These are phyloP conservation scores for Drosophila kambysellisi DNA, from an alignment of 2,888 invertebrate genomes.

Conservation along the genomic window DNA sequence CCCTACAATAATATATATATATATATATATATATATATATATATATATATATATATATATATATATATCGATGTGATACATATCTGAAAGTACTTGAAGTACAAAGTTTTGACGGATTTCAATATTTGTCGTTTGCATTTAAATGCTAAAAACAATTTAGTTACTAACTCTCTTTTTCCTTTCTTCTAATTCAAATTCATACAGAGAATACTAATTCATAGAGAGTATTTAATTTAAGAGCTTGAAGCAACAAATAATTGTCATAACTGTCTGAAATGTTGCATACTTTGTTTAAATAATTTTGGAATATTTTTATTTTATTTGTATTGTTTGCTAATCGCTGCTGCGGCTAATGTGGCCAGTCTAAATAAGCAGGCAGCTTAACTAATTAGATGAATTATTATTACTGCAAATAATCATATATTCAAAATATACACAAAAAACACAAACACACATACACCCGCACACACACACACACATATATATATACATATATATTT, in stretches of 20 bases:
- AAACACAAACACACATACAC: slow-evolving; percentile 3
- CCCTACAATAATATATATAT: no score
- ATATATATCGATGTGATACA: background rate
- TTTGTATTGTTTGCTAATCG: background rate
- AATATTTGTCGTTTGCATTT: background rate
- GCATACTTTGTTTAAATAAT: background rate
- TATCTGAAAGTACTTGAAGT: background rate
- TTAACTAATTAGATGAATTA: slow-evolving; percentile 66
- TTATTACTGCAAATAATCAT: slow-evolving; percentile 62
- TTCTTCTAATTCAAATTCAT: no score
- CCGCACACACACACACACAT: background rate
- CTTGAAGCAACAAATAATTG: background rate
- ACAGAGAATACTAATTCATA: background rate
- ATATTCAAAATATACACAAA: slow-evolving; percentile 18
- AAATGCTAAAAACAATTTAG: background rate
- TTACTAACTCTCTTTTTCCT: background rate
- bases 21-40: background rate
- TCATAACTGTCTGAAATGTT: background rate
- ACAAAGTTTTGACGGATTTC: background rate
- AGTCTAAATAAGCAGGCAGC: slow-evolving; percentile 25
- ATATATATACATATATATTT: background rate
- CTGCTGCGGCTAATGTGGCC: slow-evolving; percentile 7
- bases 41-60: background rate
- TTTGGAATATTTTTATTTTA: background rate
- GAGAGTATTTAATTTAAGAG: background rate